These are phyloP conservation scores for Clarias gariepinus DNA, from an alignment of 2,113 vertebrate genomes.

Conservation along the genomic window DNA sequence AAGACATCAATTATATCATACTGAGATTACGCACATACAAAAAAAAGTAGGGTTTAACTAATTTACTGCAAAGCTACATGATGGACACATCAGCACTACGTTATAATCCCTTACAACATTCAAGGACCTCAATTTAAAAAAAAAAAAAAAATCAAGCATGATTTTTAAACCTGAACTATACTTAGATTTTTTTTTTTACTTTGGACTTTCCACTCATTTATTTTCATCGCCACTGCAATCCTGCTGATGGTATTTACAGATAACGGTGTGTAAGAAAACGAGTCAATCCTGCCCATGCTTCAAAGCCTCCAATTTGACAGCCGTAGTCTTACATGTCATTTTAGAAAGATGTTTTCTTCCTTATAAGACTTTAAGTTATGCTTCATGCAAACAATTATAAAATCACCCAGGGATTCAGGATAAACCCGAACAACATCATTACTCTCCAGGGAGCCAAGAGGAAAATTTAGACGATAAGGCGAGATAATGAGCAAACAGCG, in stretches of 20 bases:
- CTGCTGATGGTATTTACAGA: background rate
- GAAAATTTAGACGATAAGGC: background rate
- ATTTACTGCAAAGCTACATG: background rate
- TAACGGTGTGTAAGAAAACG: background rate
- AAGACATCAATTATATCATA: background rate
- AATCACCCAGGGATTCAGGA: background rate
- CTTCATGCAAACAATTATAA: background rate
- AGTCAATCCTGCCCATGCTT: background rate
- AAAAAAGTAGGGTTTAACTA: background rate
- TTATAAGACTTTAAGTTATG: background rate
- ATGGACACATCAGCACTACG: background rate
- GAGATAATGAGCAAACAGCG: background rate
- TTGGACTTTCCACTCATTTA: no score
- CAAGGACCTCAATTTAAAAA: background rate
- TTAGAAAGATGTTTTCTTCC: background rate
- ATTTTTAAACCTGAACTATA: background rate
- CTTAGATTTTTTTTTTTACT: no score
- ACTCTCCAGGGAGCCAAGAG: background rate
- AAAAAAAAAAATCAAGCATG: background rate
- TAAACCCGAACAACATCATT: conserved; percentile 4
- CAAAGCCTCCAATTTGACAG: background rate
- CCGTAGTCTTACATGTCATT: background rate
- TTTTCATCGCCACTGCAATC: background rate
- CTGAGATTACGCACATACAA: background rate
- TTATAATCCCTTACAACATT: background rate